Evolutionary conservation across 2,113 vertebrate species (phyloP), one percentile per base, ranked within the genome.

Genomic region (Colaptes auratus): DNA sequence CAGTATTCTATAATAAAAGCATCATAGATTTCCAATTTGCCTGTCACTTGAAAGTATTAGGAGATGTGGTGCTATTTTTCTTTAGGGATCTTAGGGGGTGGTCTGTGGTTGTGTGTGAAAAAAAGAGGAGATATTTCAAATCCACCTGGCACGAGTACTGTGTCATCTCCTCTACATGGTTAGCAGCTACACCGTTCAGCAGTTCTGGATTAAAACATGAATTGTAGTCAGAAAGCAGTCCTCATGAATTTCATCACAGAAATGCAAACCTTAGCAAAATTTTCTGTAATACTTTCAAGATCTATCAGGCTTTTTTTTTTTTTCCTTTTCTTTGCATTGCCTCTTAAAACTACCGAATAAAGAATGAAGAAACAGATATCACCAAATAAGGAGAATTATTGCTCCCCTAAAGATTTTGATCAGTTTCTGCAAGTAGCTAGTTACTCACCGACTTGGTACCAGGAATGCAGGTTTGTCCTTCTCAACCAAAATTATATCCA

Each of bases 21-120:
- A 85, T 85, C 78, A 91, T 66, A 71, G 89, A 95, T 95, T 91
- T 95, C 84, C 89, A 82, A 89, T 96, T 92, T 86, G 31, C 81
- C 82, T 93, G 92, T 82, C 94, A 85, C 78, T 63, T 53, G 55
- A 31, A 95, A 82, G 71, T 25, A 92, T 94, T 59, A 85, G 64
- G 90, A 90, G 65, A 89, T 33, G 13, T 17, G 84, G 71, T 0
- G 1, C 39, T 66, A 73, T 91, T 88, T 92, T 69, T 94, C 67
- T 71, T 63, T 5, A 59, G 17, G 79, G 64, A 92, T 56, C 60
- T 82, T 3, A 67, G 58, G 52, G 82, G 64, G 79, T 59, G 75
- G 36, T 56, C 65, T 78, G 65, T 42, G 80, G 52, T n/a, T 61
- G 52, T 35, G 35, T 59, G 69, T 64, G 79, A 90, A 73, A 36